Evolutionary conservation across 2,113 vertebrate species (phyloP), one percentile per base, ranked within the genome.

Genomic region (Glaucidium brasilianum): DNA sequence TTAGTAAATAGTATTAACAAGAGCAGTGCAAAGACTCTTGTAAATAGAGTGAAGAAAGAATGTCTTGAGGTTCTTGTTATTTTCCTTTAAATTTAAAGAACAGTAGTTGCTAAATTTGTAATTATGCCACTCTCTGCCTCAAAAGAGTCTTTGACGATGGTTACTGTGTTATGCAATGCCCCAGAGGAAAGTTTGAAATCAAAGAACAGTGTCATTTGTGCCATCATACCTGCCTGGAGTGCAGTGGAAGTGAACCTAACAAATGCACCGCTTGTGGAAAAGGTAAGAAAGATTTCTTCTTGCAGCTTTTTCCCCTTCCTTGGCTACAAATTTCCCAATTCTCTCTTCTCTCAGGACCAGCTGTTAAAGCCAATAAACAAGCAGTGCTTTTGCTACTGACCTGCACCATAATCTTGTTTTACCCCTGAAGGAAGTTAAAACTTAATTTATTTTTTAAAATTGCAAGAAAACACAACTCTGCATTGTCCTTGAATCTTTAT

Each of bases 151-250:
- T 99, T 84, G 98, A 99, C 17, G 94, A 98, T 11, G 99, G 99
- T 9, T 67, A 0, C 35, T 99, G 99, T 64, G 79, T 98, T 83
- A 95, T 97, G 34, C 91, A 49, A 32, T 99, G 99, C 77, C 96
- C 98, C 64, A 81, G 55, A 27, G 97, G 98, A 39, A 99, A 98
- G 96, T 99, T 98, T 84, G 95, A 97, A 72, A 97, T 95, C 81
- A 95, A 97, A 47, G 92, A 97, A 30, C 98, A 98, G 45, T 99
- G 99, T 81, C 97, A 97, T 67, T 96, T 92, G 12, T 99, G 99
- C 97, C 99, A 99, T 94, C 98, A 98, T 87, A 99, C 98, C 84
- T 99, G 99, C 96, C 94, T 96, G 4, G 97, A 98, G n/a, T 99
- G 99, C 95, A 97, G 66, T 41, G 99, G 99, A 68, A 98, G 97